Evolutionary conservation across 2,797 vertebrate species (phyloP), one percentile per base, ranked within the genome.

Genomic region (Danio albolineatus): DNA sequence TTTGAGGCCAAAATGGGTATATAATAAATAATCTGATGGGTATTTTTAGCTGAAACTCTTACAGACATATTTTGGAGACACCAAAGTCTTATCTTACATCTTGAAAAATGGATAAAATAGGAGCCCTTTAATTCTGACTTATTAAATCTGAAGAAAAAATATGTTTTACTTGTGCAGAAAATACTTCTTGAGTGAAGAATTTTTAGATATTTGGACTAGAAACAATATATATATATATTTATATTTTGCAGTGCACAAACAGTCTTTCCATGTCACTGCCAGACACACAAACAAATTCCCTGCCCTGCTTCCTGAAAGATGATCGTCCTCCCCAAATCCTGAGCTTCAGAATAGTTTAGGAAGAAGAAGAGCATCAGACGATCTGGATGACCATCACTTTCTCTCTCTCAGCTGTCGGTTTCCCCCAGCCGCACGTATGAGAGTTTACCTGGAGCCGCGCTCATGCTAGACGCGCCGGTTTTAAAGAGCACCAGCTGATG

Each of bases 401-500:
- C 86, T 86, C 1, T 69, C 12, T 77, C 86, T 88, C 84, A 19
- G 53, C 61, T 54, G 78, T 95, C 93, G 94, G 28, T 83, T 88
- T 87, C 21, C 39, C 89, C 90, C 85, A 90, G 85, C 88, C 92
- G 94, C 85, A 96, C 86, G 44, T 95, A 96, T 0, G 92, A 91
- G 84, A 92, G 92, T 87, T 93, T 94, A 84, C 90, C 90, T 82
- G 85, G 89, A 86, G 93, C 94, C 10, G 91, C 85, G 69, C 89
- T 69, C 77, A 95, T 85, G 73, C 85, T 92, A 87, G 87, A 92
- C 59, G 93, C 93, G 73, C 94, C 94, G 12, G 91, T 91, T 87
- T 96, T 96, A 90, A 96, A 96, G 89, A 93, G 95, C 84, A 94
- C 94, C 85, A 96, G 93, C 84, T 94, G 95, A 74, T 95, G 95